phyloP scores from a whole-genome alignment of 2,797 vertebrate genomes.

The Gallinago stenura region DNA sequence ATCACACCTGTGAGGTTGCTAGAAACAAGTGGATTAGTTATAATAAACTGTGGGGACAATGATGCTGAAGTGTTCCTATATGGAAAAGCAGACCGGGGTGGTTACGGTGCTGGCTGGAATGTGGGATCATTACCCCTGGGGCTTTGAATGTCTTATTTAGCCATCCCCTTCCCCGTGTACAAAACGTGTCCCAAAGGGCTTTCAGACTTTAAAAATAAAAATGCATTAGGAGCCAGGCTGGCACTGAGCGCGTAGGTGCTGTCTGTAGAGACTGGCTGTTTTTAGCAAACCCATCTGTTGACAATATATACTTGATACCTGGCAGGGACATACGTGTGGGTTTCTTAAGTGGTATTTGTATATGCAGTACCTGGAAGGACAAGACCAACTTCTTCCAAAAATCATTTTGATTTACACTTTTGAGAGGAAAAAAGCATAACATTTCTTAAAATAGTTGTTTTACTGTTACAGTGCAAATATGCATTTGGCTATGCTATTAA shows the following conservation, averaged over 20 bases:
- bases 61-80: not conserved
- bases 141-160: not conserved
- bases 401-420: slow-evolving; percentile 16
- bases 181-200: not conserved
- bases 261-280: not conserved
- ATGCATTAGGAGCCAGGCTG: not conserved
- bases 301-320: not conserved
- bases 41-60: not conserved
- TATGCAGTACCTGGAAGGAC: not conserved
- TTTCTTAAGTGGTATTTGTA: not conserved
- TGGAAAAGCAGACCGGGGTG: not conserved
- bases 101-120: not conserved
- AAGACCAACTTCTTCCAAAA: not conserved
- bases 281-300: slow-evolving; percentile 12
- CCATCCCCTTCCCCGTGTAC: not conserved
- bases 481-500: not conserved
- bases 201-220: not conserved
- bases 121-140: not conserved
- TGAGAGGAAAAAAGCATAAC: not conserved
- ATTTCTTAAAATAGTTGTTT: not conserved
- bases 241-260: not conserved
- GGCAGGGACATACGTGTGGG: not conserved
- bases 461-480: not conserved
- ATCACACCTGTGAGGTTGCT: not conserved
- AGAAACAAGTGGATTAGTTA: not conserved